Conservation (phyloP, 2,797 vertebrate genomes). For the Apogon talboti region DNA sequence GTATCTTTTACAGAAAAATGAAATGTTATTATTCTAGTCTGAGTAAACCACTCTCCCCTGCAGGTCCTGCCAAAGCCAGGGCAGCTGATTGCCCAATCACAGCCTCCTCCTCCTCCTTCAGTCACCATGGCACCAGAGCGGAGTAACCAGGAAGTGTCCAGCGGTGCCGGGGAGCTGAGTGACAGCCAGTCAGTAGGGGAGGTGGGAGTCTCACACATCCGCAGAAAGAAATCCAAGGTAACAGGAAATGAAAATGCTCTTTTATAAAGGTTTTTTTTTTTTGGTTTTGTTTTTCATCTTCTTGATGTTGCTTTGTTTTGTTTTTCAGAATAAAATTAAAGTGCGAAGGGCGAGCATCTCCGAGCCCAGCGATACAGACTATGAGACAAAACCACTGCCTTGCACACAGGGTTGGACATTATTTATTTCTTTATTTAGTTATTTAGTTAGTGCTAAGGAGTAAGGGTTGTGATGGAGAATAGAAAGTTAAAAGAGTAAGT, state of each 20-base stretch:
- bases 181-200: conserved; percentile 87
- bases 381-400: conserved; percentile 63
- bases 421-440: not conserved
- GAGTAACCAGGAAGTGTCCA: conserved; percentile 86
- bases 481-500: no score
- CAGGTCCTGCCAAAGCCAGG: conserved; percentile 79
- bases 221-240: conserved; percentile 88
- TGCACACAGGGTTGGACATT: conserved; percentile 68
- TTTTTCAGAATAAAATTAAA: conserved; percentile 82
- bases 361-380: conserved; percentile 94
- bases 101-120: conserved; percentile 17
- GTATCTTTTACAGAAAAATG: no score
- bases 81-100: conserved; percentile 50
- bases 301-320: not conserved
- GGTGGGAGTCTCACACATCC: conserved; percentile 51
- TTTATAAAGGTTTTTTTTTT: not conserved
- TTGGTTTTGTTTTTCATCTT: no score
- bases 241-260: not conserved
- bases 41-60: not conserved
- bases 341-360: conserved; percentile 94
- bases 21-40: no score
- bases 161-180: conserved; percentile 89
- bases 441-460: no score
- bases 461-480: no score
- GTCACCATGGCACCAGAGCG: conserved; percentile 48